A percentile compares a stretch with the other conserved stretches of the same genome.
These are phyloP conservation scores for Alfaro cultratus DNA, from an alignment of 2,797 vertebrate species.

Conservation along the genomic window DNA sequence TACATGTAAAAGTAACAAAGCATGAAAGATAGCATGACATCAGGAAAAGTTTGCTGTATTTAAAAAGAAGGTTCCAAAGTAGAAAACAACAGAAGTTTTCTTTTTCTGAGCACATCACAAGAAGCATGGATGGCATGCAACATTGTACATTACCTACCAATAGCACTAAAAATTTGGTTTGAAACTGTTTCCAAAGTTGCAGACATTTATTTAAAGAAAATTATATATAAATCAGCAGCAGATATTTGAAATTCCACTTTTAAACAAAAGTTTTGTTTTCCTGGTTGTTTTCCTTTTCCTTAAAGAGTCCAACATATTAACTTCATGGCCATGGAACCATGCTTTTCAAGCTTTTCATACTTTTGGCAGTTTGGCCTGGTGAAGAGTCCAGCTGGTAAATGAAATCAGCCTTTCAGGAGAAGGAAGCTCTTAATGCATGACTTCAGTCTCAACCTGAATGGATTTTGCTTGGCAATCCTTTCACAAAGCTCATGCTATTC, in stretches of 20 bases:
- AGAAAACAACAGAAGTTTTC: neutral
- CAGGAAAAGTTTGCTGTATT: constrained; percentile 22
- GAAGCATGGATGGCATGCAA: neutral
- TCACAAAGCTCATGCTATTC: neutral
- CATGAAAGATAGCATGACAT: constrained; percentile 19
- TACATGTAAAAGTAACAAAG: constrained; percentile 46
- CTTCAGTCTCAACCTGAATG: neutral
- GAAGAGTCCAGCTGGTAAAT: neutral
- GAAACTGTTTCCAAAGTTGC: neutral
- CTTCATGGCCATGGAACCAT: neutral
- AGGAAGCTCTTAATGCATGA: neutral
- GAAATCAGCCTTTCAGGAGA: neutral
- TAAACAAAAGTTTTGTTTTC: neutral
- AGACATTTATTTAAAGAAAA: neutral
- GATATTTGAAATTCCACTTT: neutral
- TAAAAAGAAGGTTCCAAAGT: neutral
- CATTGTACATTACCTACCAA: neutral
- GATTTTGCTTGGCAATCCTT: neutral
- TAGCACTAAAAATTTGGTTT: neutral
- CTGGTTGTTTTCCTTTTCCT: neutral
- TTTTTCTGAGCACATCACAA: neutral
- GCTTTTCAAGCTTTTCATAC: neutral
- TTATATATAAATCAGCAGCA: neutral
- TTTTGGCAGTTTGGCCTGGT: neutral
- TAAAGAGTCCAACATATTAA: neutral